These are phyloP conservation scores for Gallinago stenura DNA, from an alignment of 2,797 vertebrate species.

Conservation along the genomic window DNA sequence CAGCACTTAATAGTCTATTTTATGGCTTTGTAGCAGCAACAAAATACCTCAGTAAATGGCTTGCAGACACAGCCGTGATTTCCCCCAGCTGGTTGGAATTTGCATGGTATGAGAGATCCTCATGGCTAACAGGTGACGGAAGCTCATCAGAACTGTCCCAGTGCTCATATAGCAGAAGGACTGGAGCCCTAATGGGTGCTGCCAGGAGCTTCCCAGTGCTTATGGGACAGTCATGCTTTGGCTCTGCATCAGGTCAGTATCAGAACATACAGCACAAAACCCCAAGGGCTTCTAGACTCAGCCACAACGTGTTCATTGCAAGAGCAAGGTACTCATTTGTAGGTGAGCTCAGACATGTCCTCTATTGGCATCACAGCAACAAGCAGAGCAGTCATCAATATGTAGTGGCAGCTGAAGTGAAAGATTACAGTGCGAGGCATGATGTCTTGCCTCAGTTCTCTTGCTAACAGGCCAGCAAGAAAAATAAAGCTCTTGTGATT, in stretches of 20 bases:
- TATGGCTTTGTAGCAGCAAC: neutral
- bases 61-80: neutral
- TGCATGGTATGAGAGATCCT: neutral
- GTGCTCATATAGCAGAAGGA: fast-evolving
- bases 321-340: neutral
- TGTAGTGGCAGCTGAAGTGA: neutral
- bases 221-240: neutral
- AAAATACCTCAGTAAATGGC: neutral
- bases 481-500: conserved; percentile 62
- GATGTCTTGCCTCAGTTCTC: conserved; percentile 11
- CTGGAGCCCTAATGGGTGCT: too few species aligned
- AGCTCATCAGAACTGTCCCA: neutral
- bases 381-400: neutral
- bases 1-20: neutral
- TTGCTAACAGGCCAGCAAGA: conserved; percentile 39
- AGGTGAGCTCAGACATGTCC: neutral
- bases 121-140: neutral
- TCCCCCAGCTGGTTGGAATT: neutral
- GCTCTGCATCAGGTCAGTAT: neutral
- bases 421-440: neutral
- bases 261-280: neutral
- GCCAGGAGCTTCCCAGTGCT: neutral
- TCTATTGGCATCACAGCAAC: fast-evolving
- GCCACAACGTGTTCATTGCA: neutral
- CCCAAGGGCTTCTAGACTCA: neutral